Evolutionary conservation across 2,888 invertebrate genomes (phyloP).

Genomic region (Chloroclysta siterata): DNA sequence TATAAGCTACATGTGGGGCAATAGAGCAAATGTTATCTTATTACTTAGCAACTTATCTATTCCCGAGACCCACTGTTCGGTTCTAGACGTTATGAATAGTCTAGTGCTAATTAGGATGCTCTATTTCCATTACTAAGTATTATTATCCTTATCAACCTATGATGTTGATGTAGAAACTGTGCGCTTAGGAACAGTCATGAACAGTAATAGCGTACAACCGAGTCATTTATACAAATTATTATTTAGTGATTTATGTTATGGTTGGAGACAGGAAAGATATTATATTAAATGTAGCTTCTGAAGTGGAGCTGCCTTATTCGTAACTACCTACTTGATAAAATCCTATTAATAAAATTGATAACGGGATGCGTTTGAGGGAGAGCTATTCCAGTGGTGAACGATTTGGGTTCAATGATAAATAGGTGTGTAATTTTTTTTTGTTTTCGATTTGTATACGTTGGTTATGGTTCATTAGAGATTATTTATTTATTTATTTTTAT

Average conservation of each 20-base stretch:
- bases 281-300: not conserved
- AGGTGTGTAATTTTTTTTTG: no score
- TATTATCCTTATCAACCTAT: conserved; percentile 4
- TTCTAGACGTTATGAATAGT: conserved; percentile 2
- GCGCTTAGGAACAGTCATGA: not conserved
- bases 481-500: no score
- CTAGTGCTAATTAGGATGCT: conserved; percentile 13
- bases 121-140: conserved; percentile 11
- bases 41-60: conserved; percentile 16
- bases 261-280: conserved; percentile 17
- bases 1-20: not conserved
- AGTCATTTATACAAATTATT: conserved; percentile 9
- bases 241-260: conserved; percentile 17
- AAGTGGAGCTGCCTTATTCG: not conserved
- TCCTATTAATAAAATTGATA: not conserved
- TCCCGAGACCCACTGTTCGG: conserved; percentile 9
- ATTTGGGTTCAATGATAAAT: not conserved
- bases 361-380: not conserved
- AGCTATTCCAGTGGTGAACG: not conserved
- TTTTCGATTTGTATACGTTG: no score
- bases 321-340: not conserved
- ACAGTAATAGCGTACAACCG: conserved; percentile 5
- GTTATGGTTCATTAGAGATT: no score
- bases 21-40: conserved; percentile 10
- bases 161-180: not conserved